Evolutionary conservation across 37 sponge, comb jelly and placozoan species (phyloP), one percentile per base, ranked within the genome.

Genomic region (Eunapius fragilis): DNA sequence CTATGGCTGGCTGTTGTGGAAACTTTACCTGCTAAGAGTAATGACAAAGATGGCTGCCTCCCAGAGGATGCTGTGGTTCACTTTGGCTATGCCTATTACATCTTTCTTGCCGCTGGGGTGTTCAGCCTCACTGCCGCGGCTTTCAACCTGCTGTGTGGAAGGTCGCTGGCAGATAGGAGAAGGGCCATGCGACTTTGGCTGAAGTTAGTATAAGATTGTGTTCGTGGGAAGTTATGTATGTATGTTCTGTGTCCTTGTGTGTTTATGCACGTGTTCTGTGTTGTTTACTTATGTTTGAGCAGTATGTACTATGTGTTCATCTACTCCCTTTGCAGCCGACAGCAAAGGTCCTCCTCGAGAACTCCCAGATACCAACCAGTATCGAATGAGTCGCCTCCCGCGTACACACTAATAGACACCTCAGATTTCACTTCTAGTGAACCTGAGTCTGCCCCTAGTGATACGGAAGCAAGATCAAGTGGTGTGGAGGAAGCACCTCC

Each of bases 1-100:
- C 86, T 94, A 19, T 94, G 95, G 95, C 76, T 94, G 36, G 87
- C 87, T 68, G 95, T 91, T 34, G 75, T 68, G 2, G 89, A 94
- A 74, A 70, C 36, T 25, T 41, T 94, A 0, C 90, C 93, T 69
- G 70, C 48, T 3, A 75, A 27, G 0, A 35, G 2, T 11, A 37
- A 24, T 28, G 19, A 38, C 24, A 25, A 23, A 11, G 37, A 24
- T 32, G 24, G 0, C 17, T 71, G 80, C 34, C 31, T 67, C 34
- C 0, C 41, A 7, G 31, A 36, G 45, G 77, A 70, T 14, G n/a
- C 79, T 3, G 77, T 33, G 5, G 72, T 87, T 27, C 77, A 82
- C 24, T 88, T 88, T 82, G 91, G 92, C 1, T 94, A 91, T 48
- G 86, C 86, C 28, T 94, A 77, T 76, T 94, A 94, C 78, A 85